Evolutionary conservation across 2,113 vertebrate species (phyloP).

Genomic region (Pseudonaja textilis): DNA sequence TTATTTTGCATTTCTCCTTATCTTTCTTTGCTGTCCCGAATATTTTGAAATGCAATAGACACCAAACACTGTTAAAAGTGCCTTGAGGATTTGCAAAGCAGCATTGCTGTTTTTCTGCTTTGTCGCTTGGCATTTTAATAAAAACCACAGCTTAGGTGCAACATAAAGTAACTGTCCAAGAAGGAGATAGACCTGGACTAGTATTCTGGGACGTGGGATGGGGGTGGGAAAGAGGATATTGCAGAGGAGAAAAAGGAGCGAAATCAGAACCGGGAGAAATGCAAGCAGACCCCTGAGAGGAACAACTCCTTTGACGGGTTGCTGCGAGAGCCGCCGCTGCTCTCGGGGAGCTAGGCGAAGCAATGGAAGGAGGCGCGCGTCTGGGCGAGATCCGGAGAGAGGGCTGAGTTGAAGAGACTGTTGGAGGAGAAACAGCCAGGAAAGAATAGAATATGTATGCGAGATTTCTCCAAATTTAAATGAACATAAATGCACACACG

Average conservation of each 20-base stretch:
- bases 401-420: slow-evolving; percentile 34
- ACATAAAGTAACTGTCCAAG: background rate
- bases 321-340: slow-evolving; percentile 21
- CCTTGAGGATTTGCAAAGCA: background rate
- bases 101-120: background rate
- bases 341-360: slow-evolving; percentile 27
- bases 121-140: background rate
- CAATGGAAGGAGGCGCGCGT: background rate
- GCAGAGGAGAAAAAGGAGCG: background rate
- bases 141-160: background rate
- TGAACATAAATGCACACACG: slow-evolving; percentile 76
- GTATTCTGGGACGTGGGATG: background rate
- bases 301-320: slow-evolving; percentile 10
- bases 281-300: background rate
- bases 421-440: background rate
- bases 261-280: background rate
- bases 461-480: slow-evolving; percentile 81
- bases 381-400: background rate
- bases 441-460: slow-evolving; percentile 77
- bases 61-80: background rate
- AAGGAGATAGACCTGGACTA: background rate
- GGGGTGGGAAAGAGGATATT: too few relatives aligned
- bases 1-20: background rate
- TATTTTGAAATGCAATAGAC: background rate
- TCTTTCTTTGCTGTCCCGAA: background rate